Evolutionary conservation across 2,113 vertebrate genomes (phyloP).

Genomic region (Amia ocellicauda): DNA sequence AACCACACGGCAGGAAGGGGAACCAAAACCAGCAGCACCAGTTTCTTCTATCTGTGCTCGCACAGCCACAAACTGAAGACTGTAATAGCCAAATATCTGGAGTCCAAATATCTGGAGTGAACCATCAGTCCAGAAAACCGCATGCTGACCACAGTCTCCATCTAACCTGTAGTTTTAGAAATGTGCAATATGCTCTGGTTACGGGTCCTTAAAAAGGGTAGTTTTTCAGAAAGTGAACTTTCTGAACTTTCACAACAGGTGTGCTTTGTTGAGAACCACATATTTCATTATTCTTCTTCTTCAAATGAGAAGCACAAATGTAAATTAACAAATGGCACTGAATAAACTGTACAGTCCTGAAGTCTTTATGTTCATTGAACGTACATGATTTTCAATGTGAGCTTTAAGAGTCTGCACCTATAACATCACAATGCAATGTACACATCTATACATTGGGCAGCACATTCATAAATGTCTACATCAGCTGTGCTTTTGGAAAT

Average conservation of each 20-base stretch:
- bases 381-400: too few species aligned
- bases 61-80: slow-evolving; percentile 35
- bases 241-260: slow-evolving; percentile 1
- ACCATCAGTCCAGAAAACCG: slow-evolving; percentile 23
- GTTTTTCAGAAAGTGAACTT: neutral
- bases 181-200: neutral
- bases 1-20: slow-evolving; percentile 41
- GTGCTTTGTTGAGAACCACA: neutral
- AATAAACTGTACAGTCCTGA: too few species aligned
- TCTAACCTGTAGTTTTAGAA: slow-evolving; percentile 2
- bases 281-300: neutral
- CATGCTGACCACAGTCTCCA: neutral
- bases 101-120: slow-evolving; percentile 31
- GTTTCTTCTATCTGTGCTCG: slow-evolving; percentile 28
- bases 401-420: too few species aligned
- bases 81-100: slow-evolving; percentile 18
- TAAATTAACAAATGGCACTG: neutral
- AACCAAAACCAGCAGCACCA: slow-evolving; percentile 34
- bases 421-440: too few species aligned
- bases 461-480: too few species aligned
- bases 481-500: too few species aligned
- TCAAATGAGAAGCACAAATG: neutral
- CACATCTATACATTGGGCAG: too few species aligned
- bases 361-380: too few species aligned
- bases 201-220: neutral